A percentile compares a stretch with the other conserved stretches of the same genome.
Conservation (phyloP, 2,113 vertebrate species). For the Trichechus manatus region DNA sequence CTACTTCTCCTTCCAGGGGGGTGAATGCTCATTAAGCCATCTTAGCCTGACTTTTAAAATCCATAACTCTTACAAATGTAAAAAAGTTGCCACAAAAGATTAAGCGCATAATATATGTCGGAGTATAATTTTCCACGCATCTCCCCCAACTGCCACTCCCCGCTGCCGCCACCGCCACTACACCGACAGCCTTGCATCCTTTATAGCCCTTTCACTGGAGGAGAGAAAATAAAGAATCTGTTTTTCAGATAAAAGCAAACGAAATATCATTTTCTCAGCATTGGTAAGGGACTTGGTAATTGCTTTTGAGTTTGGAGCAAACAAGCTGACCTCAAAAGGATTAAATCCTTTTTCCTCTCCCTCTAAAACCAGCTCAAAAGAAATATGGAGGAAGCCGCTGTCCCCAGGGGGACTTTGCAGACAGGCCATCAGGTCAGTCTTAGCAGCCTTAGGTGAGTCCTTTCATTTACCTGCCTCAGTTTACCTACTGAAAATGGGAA, state of each 20-base stretch:
- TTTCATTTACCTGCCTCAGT: not conserved
- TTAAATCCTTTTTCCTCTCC: not conserved
- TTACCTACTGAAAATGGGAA: not conserved
- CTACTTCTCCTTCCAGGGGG: constrained; percentile 88
- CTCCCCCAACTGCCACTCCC: constrained; percentile 73
- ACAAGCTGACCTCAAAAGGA: not conserved
- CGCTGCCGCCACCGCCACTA: not conserved
- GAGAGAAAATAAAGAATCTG: constrained; percentile 83
- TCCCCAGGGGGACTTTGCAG: not conserved
- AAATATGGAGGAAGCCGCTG: not conserved
- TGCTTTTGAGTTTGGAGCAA: constrained; percentile 41
- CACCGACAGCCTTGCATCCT: constrained; percentile 83
- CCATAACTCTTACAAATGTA: constrained; percentile 92
- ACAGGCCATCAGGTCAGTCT: not conserved
- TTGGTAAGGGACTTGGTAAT: constrained; percentile 4
- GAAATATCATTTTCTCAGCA: constrained; percentile 74
- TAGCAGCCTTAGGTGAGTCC: accelerated
- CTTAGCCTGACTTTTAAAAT: constrained; percentile 92
- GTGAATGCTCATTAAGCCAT: constrained; percentile 92
- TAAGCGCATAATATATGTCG: constrained; percentile 89
- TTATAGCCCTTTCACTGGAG: constrained; percentile 81
- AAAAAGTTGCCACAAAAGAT: constrained; percentile 92
- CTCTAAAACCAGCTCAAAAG: not conserved
- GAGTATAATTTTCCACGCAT: constrained; percentile 86
- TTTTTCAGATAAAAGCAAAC: constrained; percentile 81